Evolutionary conservation across 2,888 invertebrate species (phyloP).

Genomic region (Carabus problematicus): DNA sequence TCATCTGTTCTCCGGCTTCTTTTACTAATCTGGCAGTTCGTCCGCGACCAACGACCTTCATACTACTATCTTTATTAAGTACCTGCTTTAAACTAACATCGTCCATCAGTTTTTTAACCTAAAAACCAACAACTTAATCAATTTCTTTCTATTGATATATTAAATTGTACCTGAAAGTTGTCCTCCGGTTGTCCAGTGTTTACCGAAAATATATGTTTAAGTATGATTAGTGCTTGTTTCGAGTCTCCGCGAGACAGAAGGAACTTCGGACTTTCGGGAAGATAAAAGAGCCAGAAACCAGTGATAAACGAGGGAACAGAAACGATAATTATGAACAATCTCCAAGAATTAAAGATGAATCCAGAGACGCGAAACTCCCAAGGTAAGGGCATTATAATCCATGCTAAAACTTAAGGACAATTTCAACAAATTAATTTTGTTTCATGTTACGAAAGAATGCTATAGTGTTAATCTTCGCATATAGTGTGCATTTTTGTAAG

Average conservation of each 20-base stretch:
- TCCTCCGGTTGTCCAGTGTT: conserved; percentile 61
- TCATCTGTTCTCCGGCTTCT: conserved; percentile 66
- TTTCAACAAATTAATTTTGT: conserved; percentile 11
- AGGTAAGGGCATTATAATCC: conserved; percentile 69
- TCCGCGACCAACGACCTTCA: conserved; percentile 49
- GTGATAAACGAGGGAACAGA: conserved; percentile 70
- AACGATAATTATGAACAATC: conserved; percentile 72
- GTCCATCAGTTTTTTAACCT: conserved; percentile 26
- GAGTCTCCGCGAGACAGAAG: conserved; percentile 68
- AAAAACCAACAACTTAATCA: neutral
- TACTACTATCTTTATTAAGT: conserved; percentile 27
- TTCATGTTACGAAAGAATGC: neutral
- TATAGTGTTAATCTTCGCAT: too few species aligned
- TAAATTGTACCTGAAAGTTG: conserved; percentile 60
- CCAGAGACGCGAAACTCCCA: conserved; percentile 46
- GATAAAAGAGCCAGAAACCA: conserved; percentile 63
- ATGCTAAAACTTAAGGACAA: conserved; percentile 71
- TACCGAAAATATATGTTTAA: conserved; percentile 66
- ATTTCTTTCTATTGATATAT: neutral
- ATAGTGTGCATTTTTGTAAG: too few species aligned
- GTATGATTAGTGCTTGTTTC: conserved; percentile 66
- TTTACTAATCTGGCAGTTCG: conserved; percentile 57
- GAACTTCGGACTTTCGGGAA: conserved; percentile 85
- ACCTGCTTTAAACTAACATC: conserved; percentile 26
- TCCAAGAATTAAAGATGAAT: conserved; percentile 74